Base-by-base conservation (phyloP, 2,888 invertebrate species). In the Phymatocera aterrima region DNA sequence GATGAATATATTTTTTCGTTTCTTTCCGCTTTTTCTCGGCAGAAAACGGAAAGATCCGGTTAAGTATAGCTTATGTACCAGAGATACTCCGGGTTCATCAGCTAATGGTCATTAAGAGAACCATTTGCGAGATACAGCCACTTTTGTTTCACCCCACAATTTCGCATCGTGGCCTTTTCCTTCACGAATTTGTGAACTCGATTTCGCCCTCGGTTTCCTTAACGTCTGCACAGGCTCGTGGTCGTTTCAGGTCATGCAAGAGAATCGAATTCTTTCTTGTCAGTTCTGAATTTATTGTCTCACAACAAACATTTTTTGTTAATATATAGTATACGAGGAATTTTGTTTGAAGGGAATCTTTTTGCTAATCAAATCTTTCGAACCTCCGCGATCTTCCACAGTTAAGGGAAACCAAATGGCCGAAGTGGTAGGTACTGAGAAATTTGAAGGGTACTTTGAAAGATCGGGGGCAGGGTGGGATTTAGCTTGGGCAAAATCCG, bases 121-220 rank as follows among this genome's bases (percentile, higher is more conserved):
- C 68, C 68, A 68, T 68, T 68, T 68, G 68, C 68, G 68, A 68
- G 68, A 68, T 68, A 68, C 68, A 21, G 64, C 64, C 37, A 64
- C 64, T 64, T 64, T 64, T 64, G 64, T 64, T 64, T 64, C 64
- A 37, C 34, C 46, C 46, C 46, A 24, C n/a, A 43, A 46, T 68
- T 68, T n/a, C 24, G 46, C 24, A 28, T 46, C 28, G 46, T 28
- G 21, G 46, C 21, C 15, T n/a, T 21, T 57, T 24, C 57, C 28
- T 28, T 15, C 28, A 28, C 12, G 28, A 8, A 57, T 15, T 10
- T 57, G 15, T 10, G 15, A 15, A 12, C 40, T 40, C 40, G 40
- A 40, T 40, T 40, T 8, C 8, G 28, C 12, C 57, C 28, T 24
- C 15, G 28, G 15, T 57, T 57, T 57, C n/a, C 57, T 57, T 57